A percentile compares a stretch with the other conserved stretches of the same genome.
phyloP scores from a whole-genome alignment of 2,113 vertebrate genomes.

The Otis tarda region DNA sequence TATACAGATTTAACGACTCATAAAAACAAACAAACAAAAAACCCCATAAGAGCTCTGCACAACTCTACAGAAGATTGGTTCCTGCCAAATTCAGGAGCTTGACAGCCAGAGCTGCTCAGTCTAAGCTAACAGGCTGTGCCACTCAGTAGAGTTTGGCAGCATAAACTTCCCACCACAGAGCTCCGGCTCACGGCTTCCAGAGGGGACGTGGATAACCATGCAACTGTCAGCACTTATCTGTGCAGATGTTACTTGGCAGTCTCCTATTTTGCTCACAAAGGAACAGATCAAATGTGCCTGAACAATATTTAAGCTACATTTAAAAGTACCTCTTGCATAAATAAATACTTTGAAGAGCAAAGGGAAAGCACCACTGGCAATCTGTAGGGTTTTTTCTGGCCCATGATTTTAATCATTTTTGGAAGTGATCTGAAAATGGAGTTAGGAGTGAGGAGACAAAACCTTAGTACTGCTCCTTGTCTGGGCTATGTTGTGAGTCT shows the following conservation, averaged over 20 bases:
- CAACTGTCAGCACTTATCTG: not conserved
- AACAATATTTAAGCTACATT: not conserved
- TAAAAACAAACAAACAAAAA: not conserved
- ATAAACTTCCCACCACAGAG: not conserved
- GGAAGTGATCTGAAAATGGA: not conserved
- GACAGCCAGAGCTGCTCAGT: not conserved
- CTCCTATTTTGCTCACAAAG: not conserved
- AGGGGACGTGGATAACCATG: not conserved
- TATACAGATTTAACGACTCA: not conserved
- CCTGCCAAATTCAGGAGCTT: not conserved
- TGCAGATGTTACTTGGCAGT: not conserved
- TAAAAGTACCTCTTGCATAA: not conserved
- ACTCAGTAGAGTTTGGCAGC: not conserved
- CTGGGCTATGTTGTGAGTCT: fast-evolving
- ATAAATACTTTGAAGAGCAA: not conserved
- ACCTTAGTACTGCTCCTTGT: not conserved
- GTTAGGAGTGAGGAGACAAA: not conserved
- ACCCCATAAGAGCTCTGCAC: not conserved
- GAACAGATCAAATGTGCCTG: not conserved
- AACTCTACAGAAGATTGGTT: not conserved
- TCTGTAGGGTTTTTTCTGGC: not conserved
- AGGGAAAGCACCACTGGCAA: not conserved
- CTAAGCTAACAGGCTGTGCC: not conserved
- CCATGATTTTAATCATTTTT: not conserved
- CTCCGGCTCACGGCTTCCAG: not conserved